These are phyloP conservation scores for Anagrus nilaparvatae DNA, from an alignment of 1,140 invertebrate genomes.

Conservation along the genomic window DNA sequence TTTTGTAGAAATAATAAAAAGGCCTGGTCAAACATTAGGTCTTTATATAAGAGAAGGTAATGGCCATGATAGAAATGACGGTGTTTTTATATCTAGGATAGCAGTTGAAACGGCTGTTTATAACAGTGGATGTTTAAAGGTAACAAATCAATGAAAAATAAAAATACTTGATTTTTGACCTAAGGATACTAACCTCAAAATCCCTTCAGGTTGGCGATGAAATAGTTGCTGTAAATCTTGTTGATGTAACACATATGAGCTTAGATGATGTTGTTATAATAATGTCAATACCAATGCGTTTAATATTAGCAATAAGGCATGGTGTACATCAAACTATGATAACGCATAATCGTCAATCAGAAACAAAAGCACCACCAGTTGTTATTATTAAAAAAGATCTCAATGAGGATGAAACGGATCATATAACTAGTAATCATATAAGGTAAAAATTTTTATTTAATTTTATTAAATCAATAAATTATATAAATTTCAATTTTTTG, in stretches of 20 bases:
- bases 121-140: slow-evolving; percentile 88
- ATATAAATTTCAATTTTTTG: slow-evolving; percentile 15
- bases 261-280: slow-evolving; percentile 98
- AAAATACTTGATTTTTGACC: neutral
- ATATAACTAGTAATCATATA: slow-evolving; percentile 43
- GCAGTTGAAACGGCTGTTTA: slow-evolving; percentile 93
- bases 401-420: slow-evolving; percentile 66
- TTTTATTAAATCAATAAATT: slow-evolving; percentile 4
- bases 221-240: slow-evolving; percentile 94
- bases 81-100: slow-evolving; percentile 97
- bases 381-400: slow-evolving; percentile 88
- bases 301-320: slow-evolving; percentile 85
- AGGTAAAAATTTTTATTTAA: no score
- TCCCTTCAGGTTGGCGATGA: slow-evolving; percentile 83
- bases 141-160: slow-evolving; percentile 25
- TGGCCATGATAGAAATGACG: slow-evolving; percentile 83
- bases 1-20: slow-evolving; percentile 97
- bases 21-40: slow-evolving; percentile 95
- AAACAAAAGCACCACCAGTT: slow-evolving; percentile 82
- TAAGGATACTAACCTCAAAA: no score
- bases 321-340: slow-evolving; percentile 46
- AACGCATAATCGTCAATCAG: slow-evolving; percentile 44
- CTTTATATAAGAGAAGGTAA: slow-evolving; percentile 97
- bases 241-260: slow-evolving; percentile 94
- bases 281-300: slow-evolving; percentile 94